Conservation (phyloP, 2,888 invertebrate species). For the Sinhomidia bicolor region DNA sequence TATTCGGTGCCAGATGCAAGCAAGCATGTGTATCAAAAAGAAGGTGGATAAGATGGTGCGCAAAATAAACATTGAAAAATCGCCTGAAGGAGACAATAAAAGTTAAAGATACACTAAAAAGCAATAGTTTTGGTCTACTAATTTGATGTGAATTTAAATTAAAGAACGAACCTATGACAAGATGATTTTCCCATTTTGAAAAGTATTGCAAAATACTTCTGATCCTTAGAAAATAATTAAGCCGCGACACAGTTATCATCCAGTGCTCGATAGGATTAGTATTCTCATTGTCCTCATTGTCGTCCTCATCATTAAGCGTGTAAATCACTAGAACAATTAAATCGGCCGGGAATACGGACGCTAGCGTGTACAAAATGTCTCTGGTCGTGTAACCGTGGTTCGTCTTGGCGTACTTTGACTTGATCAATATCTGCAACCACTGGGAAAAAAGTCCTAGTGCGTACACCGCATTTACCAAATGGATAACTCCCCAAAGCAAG, state of each 20-base stretch:
- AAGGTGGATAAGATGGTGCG: slow-evolving; percentile 68
- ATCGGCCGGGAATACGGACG: slow-evolving; percentile 77
- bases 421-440: slow-evolving; percentile 77
- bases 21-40: slow-evolving; percentile 75
- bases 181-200: slow-evolving; percentile 77
- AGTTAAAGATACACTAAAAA: slow-evolving; percentile 6
- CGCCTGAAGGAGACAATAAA: slow-evolving; percentile 49
- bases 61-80: slow-evolving; percentile 76
- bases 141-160: not conserved
- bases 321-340: slow-evolving; percentile 75
- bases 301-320: slow-evolving; percentile 67
- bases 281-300: slow-evolving; percentile 41
- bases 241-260: slow-evolving; percentile 74
- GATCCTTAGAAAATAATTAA: slow-evolving; percentile 77
- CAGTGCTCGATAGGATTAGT: slow-evolving; percentile 52
- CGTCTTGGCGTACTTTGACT: slow-evolving; percentile 76
- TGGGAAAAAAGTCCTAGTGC: slow-evolving; percentile 73
- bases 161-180: slow-evolving; percentile 70
- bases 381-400: slow-evolving; percentile 75
- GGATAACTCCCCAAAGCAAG: slow-evolving; percentile 76
- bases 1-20: slow-evolving; percentile 78
- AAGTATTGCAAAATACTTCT: slow-evolving; percentile 74
- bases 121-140: not conserved
- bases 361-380: slow-evolving; percentile 76
- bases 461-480: slow-evolving; percentile 76